Evolutionary conservation across 2,888 invertebrate genomes (phyloP), one percentile per base, ranked within the genome.

Genomic region (Drepanosiphum platanoidis): DNA sequence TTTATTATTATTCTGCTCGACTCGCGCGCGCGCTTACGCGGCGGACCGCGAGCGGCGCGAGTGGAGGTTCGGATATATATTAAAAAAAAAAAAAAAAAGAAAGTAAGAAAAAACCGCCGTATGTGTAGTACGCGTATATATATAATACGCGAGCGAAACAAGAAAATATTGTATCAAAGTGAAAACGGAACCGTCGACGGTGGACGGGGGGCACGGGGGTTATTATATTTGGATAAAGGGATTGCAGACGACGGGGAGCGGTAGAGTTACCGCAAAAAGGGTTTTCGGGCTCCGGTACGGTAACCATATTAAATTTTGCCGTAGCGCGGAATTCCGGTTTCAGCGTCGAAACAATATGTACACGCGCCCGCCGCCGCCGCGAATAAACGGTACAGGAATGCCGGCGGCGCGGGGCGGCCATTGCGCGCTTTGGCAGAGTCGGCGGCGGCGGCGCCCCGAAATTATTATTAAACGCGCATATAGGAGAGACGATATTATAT

Each of bases 231-330:
- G 39, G 77, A 77, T 84, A 84, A 77, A 84, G 68, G 84, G 75
- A 77, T 75, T 27, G 64, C 18, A 46, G 74, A 15, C 9, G 68
- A 34, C 74, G 66, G 52, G 34, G 9, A 52, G 64, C 7, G 64
- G 64, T 32, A n/a, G 74, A 34, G 66, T 75, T 84, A 84, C 84
- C 84, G 75, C 84, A 77, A 84, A 84, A 84, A 84, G 75, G 84
- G 84, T 84, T 84, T 84, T 77, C 58, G 52, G 58, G 36, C 34
- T 32, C 84, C 74, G 36, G 42, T n/a, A 68, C 84, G 84, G 84
- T 84, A 84, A 84, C 84, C 84, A 84, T 84, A 84, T 84, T 84
- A 84, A 84, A 84, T 84, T 84, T 84, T 77, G 68, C 84, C 58
- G 36, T 77, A 77, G 77, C 68, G 36, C 32, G 84, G 84, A 84